Conservation (phyloP, 1,140 invertebrate species). For the Apis mellifera region Amel_HAv3.1 CM009933.2:13430501-13431000, state of each 20-base stretch:
- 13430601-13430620: background rate
- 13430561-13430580: too few relatives aligned
- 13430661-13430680: conserved; percentile 60
- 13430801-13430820: conserved; percentile 14
- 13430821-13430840: conserved; percentile 1
- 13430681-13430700: background rate
- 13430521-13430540: conserved; percentile 24
- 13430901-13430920: background rate
- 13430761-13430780: conserved; percentile 37
- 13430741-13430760: conserved; percentile 57
- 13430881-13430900: too few relatives aligned
- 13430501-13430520: conserved; percentile 36
- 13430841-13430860: background rate
- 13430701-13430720: conserved; percentile 18
- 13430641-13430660: background rate
- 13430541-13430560: conserved; percentile 11
- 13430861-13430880: background rate
- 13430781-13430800: conserved; percentile 24
- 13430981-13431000: conserved; percentile 24
- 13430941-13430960: background rate
- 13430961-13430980: conserved; percentile 9
- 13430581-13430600: too few relatives aligned
- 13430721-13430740: conserved; percentile 46
- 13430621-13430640: background rate
- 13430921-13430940: background rate